Conservation (phyloP, 2,113 vertebrate genomes). For the Puma concolor region DNA sequence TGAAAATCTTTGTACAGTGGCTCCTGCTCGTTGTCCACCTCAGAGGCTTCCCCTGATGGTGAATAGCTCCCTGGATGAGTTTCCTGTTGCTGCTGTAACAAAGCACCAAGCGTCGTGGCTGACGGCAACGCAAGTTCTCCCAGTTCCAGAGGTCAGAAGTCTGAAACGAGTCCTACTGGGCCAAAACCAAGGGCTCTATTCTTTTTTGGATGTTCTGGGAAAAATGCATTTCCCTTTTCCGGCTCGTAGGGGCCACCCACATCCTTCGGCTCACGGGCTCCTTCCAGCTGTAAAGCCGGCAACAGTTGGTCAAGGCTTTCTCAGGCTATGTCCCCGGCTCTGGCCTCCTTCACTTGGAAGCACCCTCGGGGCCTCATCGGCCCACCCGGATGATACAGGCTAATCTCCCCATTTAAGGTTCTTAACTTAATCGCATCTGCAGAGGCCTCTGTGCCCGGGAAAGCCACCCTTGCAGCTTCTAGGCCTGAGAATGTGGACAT, state of each 20-base stretch:
- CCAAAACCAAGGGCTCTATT: background rate
- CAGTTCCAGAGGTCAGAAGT: background rate
- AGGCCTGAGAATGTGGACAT: background rate
- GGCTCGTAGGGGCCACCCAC: background rate
- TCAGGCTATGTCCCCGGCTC: background rate
- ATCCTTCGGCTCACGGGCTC: background rate
- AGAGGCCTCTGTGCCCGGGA: background rate
- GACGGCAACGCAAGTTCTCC: background rate
- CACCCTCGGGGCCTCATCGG: background rate
- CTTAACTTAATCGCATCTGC: background rate
- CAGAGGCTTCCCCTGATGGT: background rate
- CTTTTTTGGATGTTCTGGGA: background rate
- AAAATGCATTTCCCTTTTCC: background rate
- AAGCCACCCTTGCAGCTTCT: background rate
- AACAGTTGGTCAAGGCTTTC: background rate
- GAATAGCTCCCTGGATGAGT: background rate
- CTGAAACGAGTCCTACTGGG: background rate
- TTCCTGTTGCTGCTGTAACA: background rate
- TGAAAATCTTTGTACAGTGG: accelerated
- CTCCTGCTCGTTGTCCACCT: background rate
- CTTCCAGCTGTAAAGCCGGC: background rate
- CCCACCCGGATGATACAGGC: background rate
- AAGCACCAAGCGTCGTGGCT: background rate
- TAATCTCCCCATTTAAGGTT: background rate
- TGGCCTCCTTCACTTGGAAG: background rate